Base-by-base conservation (phyloP, 2,797 vertebrate genomes). In the Tarsius wallacei region DNA sequence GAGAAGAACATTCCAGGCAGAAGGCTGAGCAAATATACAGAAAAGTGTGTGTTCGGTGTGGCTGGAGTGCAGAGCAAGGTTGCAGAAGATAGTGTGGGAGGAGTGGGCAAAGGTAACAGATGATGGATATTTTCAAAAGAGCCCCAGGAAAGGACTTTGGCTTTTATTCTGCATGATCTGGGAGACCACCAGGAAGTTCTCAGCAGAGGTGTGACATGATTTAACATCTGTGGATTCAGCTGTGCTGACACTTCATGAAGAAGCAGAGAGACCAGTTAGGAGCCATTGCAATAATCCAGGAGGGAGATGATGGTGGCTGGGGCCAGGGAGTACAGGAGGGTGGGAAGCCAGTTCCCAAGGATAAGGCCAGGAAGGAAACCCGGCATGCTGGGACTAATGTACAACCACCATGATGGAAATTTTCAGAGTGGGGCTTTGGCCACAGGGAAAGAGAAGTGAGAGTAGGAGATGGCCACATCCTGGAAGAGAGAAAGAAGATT, bases 41-140 rank as follows among this genome's bases (percentile, higher is more conserved):
- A 10, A 15, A 42, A 22, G 1, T 3, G 2, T 12, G 47, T 22
- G 51, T 7, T 2, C 28, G 51, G 22, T 8, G 4, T 6, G 1
- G 36, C 31, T 19, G 15, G 22, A 11, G 12, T 0, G 11, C 13
- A 73, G 33, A 42, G 12, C 26, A 24, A 15, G 24, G 55, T 0
- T 0, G 24, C 49, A 51, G 51, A 66, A 33, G 31, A 42, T 8
- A 28, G n/a, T 26, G 6, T 1, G 4, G 51, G 74, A 22, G 10
- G 9, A 3, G n/a, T 9, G 5, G 71, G 21, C 21, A 22, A 71
- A 33, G 68, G 42, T 1, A 7, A 55, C 7, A 28, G 8, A 24
- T 21, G 7, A 4, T 0, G 0, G 7, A 14, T 57, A 24, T 49
- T 73, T 76, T 55, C 63, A 28, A 47, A 51, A 42, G 9, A 80